These are phyloP conservation scores for Cryptoprocta ferox DNA, from an alignment of 2,797 vertebrate genomes.

Conservation along the genomic window DNA sequence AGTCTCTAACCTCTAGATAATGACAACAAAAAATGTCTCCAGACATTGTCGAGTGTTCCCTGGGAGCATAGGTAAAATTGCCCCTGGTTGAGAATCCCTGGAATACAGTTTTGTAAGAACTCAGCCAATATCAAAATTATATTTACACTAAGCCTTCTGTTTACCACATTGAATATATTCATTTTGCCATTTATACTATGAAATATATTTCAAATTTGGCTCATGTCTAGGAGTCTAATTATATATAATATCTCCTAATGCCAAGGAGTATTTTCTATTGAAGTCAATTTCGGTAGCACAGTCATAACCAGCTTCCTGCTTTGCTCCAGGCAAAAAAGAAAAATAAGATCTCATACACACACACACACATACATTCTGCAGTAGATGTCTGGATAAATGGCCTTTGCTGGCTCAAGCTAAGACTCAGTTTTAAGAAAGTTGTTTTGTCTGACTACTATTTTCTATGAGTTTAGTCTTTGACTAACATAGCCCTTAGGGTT, in stretches of 20 bases:
- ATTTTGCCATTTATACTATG: background rate
- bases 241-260: conserved; percentile 15
- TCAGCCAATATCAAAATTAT: background rate
- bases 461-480: conserved; percentile 35
- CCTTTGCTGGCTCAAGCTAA: background rate
- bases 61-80: background rate
- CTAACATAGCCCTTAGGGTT: conserved; percentile 18
- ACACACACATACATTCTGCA: background rate
- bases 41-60: background rate
- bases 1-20: background rate
- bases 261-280: conserved; percentile 32
- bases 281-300: conserved; percentile 26
- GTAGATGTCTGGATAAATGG: background rate
- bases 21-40: conserved; percentile 7
- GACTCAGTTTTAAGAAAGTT: conserved; percentile 6
- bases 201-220: conserved; percentile 58
- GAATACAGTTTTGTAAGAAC: background rate
- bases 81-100: background rate
- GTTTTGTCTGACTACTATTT: conserved; percentile 40
- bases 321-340: conserved; percentile 51
- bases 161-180: conserved; percentile 31
- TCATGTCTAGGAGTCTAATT: conserved; percentile 45
- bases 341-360: background rate
- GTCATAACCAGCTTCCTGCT: conserved; percentile 15
- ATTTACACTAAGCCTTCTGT: background rate